Conservation (phyloP, 2,113 vertebrate genomes). For the Ifrita kowaldi region DNA sequence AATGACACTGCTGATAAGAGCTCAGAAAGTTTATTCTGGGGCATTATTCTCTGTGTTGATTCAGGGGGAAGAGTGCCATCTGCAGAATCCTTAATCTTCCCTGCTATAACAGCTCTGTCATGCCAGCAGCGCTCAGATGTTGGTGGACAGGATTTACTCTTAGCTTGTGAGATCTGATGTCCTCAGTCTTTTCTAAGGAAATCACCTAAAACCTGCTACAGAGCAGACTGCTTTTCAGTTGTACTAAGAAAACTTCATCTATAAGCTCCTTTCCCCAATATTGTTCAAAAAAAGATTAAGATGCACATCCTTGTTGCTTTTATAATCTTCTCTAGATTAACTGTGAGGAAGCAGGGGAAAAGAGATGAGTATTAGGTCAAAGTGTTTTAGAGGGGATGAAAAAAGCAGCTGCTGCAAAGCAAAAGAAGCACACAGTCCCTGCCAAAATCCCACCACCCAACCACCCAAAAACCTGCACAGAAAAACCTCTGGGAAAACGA, state of each 20-base stretch:
- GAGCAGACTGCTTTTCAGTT: background rate
- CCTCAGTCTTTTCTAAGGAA: background rate
- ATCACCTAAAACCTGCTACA: background rate
- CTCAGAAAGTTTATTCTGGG: background rate
- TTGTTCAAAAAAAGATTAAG: background rate
- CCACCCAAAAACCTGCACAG: background rate
- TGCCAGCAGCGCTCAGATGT: background rate
- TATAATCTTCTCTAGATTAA: constrained; percentile 17
- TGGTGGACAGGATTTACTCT: background rate
- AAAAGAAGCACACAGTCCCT: fast-evolving
- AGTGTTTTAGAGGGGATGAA: background rate
- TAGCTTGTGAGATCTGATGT: background rate
- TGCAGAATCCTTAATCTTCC: background rate
- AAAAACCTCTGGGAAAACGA: background rate
- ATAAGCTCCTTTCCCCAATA: background rate
- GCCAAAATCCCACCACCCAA: background rate
- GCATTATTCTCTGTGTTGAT: background rate
- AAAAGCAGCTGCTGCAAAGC: background rate
- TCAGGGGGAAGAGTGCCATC: background rate
- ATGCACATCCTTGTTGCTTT: background rate
- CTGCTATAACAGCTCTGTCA: background rate
- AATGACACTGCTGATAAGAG: background rate
- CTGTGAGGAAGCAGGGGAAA: background rate
- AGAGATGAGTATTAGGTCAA: background rate
- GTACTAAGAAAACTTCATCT: background rate